Evolutionary conservation across 1,140 invertebrate genomes (phyloP).

Genomic region (Popillia japonica): DNA sequence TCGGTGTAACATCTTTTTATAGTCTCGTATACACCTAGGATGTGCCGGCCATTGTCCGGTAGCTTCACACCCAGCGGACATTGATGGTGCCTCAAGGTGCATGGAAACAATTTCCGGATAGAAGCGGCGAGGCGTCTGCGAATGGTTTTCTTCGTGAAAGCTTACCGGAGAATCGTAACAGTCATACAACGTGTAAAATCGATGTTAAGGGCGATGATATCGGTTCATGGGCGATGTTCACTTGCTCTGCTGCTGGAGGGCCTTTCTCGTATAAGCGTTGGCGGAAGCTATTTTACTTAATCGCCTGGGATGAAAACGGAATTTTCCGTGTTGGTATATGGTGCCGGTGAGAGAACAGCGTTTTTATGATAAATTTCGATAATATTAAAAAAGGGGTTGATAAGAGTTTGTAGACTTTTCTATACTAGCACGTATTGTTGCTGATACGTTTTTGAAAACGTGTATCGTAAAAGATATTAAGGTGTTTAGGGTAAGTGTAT

Average conservation of each 20-base stretch:
- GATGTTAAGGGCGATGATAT: not conserved
- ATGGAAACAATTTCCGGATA: not conserved
- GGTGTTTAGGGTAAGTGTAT: too few species aligned
- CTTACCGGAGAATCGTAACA: not conserved
- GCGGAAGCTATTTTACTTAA: conserved; percentile 10
- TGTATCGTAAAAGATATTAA: too few species aligned
- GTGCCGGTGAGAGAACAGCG: not conserved
- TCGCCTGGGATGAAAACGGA: not conserved
- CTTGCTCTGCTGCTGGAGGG: not conserved
- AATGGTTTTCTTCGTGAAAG: not conserved
- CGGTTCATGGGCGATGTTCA: not conserved
- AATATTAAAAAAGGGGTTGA: not conserved
- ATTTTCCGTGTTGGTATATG: not conserved
- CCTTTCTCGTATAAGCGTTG: not conserved
- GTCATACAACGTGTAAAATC: conserved; percentile 2
- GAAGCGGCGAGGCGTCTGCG: not conserved
- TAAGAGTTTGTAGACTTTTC: not conserved
- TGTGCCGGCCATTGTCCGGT: not conserved
- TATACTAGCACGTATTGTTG: not conserved
- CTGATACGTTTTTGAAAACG: too few species aligned
- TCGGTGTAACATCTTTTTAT: not conserved
- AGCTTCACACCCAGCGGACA: not conserved
- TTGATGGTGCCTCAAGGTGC: conserved; percentile 4
- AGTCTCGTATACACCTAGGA: not conserved
- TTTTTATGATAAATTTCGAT: not conserved